Conservation (phyloP, 1,140 invertebrate genomes). For the Hydropsyche tenuis region DNA sequence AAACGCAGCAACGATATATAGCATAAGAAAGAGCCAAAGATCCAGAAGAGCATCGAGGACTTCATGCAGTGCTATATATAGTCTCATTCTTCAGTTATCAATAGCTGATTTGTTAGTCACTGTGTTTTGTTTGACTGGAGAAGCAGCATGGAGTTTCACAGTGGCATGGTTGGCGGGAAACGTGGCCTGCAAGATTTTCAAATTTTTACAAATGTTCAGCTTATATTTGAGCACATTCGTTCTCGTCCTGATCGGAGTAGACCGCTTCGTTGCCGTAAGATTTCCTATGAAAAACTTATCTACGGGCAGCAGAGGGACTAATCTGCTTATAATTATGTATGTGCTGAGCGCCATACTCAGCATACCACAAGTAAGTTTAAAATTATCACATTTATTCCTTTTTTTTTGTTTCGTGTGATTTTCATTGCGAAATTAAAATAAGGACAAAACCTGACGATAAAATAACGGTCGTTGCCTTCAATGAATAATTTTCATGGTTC, state of each 20-base stretch:
- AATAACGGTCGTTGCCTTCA: not conserved
- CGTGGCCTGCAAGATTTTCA: slow-evolving; percentile 78
- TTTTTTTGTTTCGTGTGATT: not conserved
- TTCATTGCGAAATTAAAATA: not conserved
- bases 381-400: not conserved
- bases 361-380: slow-evolving; percentile 76
- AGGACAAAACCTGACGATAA: not conserved
- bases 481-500: not conserved
- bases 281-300: slow-evolving; percentile 80
- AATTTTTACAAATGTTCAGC: slow-evolving; percentile 82
- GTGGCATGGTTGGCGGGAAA: slow-evolving; percentile 83
- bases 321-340: slow-evolving; percentile 71
- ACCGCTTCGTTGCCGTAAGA: slow-evolving; percentile 80
- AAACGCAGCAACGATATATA: slow-evolving; percentile 77
- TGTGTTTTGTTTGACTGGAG: slow-evolving; percentile 79
- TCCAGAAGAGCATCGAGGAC: slow-evolving; percentile 63
- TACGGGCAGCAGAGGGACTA: slow-evolving; percentile 69
- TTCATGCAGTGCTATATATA: slow-evolving; percentile 75
- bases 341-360: slow-evolving; percentile 74
- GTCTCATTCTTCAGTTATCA: slow-evolving; percentile 76
- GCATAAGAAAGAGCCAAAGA: slow-evolving; percentile 66
- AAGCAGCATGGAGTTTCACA: slow-evolving; percentile 80
- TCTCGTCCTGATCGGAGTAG: slow-evolving; percentile 80
- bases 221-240: slow-evolving; percentile 84
- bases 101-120: slow-evolving; percentile 81